Evolutionary conservation across 35 echinoderm and acorn worm species (phyloP).

Genomic region (Ophiothrix spiculata): DNA sequence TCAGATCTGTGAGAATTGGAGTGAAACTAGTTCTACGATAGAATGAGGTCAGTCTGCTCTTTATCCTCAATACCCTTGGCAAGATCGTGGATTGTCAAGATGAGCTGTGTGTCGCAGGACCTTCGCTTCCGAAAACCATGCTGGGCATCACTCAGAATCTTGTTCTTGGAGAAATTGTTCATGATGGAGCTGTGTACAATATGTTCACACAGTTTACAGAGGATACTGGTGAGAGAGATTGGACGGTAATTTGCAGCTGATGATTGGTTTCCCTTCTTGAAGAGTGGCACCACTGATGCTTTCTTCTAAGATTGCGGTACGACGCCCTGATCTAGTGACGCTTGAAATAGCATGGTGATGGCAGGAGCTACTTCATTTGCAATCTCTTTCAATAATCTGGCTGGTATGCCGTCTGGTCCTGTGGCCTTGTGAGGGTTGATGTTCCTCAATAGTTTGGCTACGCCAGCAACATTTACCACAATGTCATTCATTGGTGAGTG

Average conservation of each 20-base stretch:
- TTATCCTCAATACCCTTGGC: too few relatives aligned
- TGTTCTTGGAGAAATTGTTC: background rate
- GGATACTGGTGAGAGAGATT: background rate
- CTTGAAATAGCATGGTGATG: background rate
- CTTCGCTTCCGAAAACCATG: background rate
- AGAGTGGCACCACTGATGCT: background rate
- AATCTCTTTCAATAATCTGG: conserved; percentile 5
- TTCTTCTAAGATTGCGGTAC: background rate
- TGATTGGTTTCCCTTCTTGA: conserved; percentile 7
- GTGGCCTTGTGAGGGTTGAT: conserved; percentile 4
- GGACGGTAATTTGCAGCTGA: background rate
- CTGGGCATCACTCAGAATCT: background rate
- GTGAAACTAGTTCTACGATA: too few relatives aligned
- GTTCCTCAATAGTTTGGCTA: background rate
- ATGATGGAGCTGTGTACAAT: background rate
- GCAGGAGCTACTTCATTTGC: background rate
- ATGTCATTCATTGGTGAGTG: background rate
- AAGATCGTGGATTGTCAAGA: background rate
- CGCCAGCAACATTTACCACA: background rate
- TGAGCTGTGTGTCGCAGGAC: too few relatives aligned
- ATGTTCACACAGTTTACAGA: conserved; percentile 9
- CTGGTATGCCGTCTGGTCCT: conserved; percentile 26
- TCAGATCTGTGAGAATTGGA: too few relatives aligned
- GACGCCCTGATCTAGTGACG: background rate
- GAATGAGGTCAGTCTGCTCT: too few relatives aligned